phyloP scores from a whole-genome alignment of 2,113 vertebrate genomes.

The Chaetodon auriga region DNA sequence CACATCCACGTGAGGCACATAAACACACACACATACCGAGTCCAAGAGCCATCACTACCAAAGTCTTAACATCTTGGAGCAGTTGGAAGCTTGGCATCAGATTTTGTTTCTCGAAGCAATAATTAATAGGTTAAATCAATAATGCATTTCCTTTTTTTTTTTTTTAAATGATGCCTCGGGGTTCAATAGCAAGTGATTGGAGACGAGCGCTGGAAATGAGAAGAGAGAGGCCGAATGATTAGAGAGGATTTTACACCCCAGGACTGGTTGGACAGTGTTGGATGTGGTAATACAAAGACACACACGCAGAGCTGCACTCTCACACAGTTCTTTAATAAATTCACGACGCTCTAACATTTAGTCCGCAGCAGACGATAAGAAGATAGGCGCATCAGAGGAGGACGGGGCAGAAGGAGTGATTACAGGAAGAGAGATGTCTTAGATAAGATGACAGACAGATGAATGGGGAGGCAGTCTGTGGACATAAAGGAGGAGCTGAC shows the following conservation, averaged over 20 bases:
- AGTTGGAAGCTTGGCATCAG: neutral
- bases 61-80: constrained; percentile 15
- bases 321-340: constrained; percentile 17
- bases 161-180: constrained; percentile 39
- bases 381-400: constrained; percentile 38
- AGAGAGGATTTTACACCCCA: constrained; percentile 22
- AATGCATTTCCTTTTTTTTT: constrained; percentile 42
- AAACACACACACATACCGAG: neutral
- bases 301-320: neutral
- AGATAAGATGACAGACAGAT: constrained; percentile 72
- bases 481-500: constrained; percentile 52
- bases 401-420: constrained; percentile 57
- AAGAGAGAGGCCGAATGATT: constrained; percentile 34
- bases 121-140: constrained; percentile 63
- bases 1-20: neutral
- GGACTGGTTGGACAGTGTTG: constrained; percentile 3
- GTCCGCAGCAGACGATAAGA: constrained; percentile 48
- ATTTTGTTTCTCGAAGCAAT: constrained; percentile 43
- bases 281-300: neutral
- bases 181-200: constrained; percentile 21
- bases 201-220: constrained; percentile 35
- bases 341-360: constrained; percentile 33
- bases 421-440: constrained; percentile 58
- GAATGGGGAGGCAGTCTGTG: constrained; percentile 51
- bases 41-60: neutral